Evolutionary conservation across 2,888 invertebrate species (phyloP).

Genomic region (Clivina fossor): DNA sequence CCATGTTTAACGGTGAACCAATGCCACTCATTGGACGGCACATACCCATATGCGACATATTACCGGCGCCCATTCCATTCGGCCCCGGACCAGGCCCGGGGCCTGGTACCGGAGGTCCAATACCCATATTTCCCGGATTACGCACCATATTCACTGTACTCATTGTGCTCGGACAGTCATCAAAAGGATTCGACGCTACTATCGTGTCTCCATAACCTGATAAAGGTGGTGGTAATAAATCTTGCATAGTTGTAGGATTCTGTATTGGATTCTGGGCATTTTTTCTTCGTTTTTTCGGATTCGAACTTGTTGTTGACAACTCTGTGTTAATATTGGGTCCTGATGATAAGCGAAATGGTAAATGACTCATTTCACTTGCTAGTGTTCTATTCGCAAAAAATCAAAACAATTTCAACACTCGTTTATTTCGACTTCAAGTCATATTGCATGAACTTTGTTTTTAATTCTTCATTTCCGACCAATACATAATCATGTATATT

Average conservation of each 20-base stretch:
- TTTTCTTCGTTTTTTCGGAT: conserved; percentile 86
- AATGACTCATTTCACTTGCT: conserved; percentile 49
- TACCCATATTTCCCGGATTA: conserved; percentile 49
- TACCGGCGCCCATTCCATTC: conserved; percentile 63
- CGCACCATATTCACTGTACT: conserved; percentile 50
- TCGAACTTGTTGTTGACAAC: conserved; percentile 75
- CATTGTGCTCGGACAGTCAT: conserved; percentile 73
- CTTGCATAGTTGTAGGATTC: conserved; percentile 73
- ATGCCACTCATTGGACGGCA: conserved; percentile 65
- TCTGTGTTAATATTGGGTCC: conserved; percentile 51
- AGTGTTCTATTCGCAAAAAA: conserved; percentile 17
- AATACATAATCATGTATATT: too few species aligned
- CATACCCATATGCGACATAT: conserved; percentile 58
- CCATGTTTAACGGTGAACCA: conserved; percentile 34
- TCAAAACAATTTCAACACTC: too few species aligned
- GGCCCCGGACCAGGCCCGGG: conserved; percentile 40
- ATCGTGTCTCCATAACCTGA: conserved; percentile 92
- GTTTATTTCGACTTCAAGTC: too few species aligned
- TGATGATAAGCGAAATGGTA: conserved; percentile 52
- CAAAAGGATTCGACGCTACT: conserved; percentile 92
- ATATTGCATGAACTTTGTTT: too few species aligned
- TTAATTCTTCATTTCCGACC: too few species aligned
- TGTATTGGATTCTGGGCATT: conserved; percentile 67
- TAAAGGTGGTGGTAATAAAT: conserved; percentile 80
- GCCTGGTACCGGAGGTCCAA: conserved; percentile 43